phyloP scores from a whole-genome alignment of 2,797 vertebrate genomes.

The Ceryle rudis region DNA sequence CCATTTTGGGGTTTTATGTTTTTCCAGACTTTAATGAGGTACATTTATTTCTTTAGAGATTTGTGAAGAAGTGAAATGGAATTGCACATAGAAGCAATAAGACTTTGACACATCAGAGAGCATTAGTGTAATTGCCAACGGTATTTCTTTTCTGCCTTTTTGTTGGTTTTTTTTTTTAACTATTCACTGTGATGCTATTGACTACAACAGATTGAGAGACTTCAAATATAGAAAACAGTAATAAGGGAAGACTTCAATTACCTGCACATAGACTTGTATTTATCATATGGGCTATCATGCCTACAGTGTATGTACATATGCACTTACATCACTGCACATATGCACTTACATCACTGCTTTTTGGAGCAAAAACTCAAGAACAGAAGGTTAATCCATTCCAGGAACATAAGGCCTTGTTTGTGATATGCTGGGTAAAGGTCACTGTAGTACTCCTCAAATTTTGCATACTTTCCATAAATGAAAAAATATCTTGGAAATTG shows the following conservation, averaged over 20 bases:
- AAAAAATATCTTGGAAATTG: neutral
- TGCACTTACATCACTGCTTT: neutral
- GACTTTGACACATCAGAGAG: neutral
- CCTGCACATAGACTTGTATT: neutral
- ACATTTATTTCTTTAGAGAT: neutral
- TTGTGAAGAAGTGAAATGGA: conserved; percentile 2
- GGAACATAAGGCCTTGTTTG: neutral
- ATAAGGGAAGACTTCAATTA: neutral
- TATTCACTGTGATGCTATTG: neutral
- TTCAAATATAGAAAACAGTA: neutral
- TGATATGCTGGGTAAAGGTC: neutral
- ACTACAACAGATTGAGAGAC: neutral
- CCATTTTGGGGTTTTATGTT: neutral
- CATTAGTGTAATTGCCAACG: neutral
- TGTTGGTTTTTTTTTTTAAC: neutral
- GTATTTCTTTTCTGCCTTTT: neutral
- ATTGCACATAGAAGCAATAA: neutral
- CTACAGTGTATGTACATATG: neutral
- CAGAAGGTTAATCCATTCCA: neutral
- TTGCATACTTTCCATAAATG: neutral
- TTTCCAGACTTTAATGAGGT: neutral
- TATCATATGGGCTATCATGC: neutral
- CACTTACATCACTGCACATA: neutral
- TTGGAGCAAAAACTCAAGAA: neutral
- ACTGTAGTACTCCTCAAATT: neutral